Conservation (phyloP, 1,140 invertebrate species). For the Sinella curviseta region DNA sequence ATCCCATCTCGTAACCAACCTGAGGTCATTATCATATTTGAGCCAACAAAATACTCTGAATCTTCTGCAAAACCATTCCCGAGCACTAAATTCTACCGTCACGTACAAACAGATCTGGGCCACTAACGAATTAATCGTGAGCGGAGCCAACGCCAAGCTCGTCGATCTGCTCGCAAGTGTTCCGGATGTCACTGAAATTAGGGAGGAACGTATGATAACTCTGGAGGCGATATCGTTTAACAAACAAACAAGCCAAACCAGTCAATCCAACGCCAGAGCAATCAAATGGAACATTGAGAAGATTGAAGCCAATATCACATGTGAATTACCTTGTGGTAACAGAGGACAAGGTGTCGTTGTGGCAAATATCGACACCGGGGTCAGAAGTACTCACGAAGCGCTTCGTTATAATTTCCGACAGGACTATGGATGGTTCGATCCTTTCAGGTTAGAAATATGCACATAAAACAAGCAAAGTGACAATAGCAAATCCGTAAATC, state of each 20-base stretch:
- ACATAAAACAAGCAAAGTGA: neutral
- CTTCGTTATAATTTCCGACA: neutral
- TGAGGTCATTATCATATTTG: neutral
- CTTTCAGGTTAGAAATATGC: neutral
- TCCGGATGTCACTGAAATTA: constrained; percentile 5
- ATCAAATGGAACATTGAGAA: constrained; percentile 21
- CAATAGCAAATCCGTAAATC: neutral
- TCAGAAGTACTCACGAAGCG: neutral
- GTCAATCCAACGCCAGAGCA: no score
- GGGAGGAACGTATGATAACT: neutral
- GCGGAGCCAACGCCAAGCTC: neutral
- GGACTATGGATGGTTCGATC: constrained; percentile 13
- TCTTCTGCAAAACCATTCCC: neutral
- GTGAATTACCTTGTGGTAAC: constrained; percentile 20
- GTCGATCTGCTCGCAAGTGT: neutral
- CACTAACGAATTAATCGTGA: constrained; percentile 28
- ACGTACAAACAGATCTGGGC: constrained; percentile 7
- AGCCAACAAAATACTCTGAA: neutral
- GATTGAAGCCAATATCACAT: constrained; percentile 21
- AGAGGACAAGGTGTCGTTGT: constrained; percentile 27
- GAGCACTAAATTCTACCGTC: no score
- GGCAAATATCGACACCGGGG: constrained; percentile 19
- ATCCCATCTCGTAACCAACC: neutral
- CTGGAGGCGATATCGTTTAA: neutral
- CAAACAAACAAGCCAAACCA: no score